Percentiles rank a stretch among this genome's conserved stretches.
Evolutionary conservation across 2,113 vertebrate species (phyloP).

Genomic region (Nyctereutes procyonoides): DNA sequence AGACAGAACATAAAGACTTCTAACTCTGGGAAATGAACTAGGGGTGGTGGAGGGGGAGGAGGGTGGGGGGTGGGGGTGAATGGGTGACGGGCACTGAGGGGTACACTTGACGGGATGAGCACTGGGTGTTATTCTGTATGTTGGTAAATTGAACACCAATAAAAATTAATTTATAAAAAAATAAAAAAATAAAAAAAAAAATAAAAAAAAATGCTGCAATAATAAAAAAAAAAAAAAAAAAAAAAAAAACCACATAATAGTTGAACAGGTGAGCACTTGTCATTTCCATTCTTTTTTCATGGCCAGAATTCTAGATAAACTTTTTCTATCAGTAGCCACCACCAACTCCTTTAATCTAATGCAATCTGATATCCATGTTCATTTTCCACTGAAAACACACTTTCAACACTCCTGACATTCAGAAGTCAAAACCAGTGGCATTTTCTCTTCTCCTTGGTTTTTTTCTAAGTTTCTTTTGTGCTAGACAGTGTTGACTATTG

Average conservation of each 20-base stretch:
- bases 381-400: background rate
- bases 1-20: too few relatives aligned
- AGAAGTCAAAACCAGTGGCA: background rate
- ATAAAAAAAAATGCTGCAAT: too few relatives aligned
- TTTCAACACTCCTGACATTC: background rate
- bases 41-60: too few relatives aligned
- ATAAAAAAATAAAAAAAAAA: too few relatives aligned
- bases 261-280: background rate
- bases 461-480: background rate
- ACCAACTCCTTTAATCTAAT: background rate
- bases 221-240: too few relatives aligned
- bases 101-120: too few relatives aligned
- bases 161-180: too few relatives aligned
- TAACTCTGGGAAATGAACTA: too few relatives aligned
- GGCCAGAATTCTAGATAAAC: background rate
- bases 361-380: background rate
- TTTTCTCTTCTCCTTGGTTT: background rate
- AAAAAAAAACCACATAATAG: background rate
- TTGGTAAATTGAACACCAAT: too few relatives aligned
- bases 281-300: background rate
- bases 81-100: too few relatives aligned
- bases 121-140: too few relatives aligned
- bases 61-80: too few relatives aligned
- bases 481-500: background rate
- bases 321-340: background rate